Evolutionary conservation across 2,113 vertebrate species (phyloP), one percentile per base, ranked within the genome.

Genomic region (Clupea harengus): DNA sequence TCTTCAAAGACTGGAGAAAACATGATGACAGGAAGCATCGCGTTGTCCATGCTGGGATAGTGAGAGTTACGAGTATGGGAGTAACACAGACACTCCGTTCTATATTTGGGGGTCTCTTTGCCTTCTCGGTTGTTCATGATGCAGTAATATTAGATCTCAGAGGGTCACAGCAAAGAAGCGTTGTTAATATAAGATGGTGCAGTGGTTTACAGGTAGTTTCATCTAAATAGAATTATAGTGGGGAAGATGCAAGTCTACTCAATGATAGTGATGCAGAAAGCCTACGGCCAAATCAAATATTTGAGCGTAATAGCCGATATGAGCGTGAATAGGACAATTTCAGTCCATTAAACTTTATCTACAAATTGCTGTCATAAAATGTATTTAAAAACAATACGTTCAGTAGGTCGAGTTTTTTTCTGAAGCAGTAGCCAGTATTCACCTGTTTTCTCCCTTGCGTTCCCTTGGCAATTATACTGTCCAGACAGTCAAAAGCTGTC

Each of bases 341-440:
- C 18, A 3, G 0, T 39, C 39, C 39, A 6, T 11, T 28, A 67
- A 28, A 67, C n/a, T 78, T 39, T 32, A 78, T 78, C 22, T 25
- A 10, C 5, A 32, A 17, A 78, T 17, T 39, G 25, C 13, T 18
- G 20, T 5, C 1, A 13, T 13, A 78, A 78, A 78, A 39, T 78
- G 8, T 20, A 7, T 72, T 28, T 32, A 32, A 10, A 72, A 4
- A 3, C 7, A 28, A 72, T 72, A 39, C 2, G 2, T 39, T 39
- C 39, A 39, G 39, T 39, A 39, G 39, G 39, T 11, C 6, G 1
- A 1, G 2, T 32, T 32, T 6, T 32, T 15, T 1, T 4, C 60
- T 25, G 28, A 28, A 28, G 64, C 25, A 78, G 72, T 32, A 15
- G 72, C 84, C 87, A 90, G 84, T 81, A 15, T 78, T 78, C 32